A percentile compares a stretch with the other conserved stretches of the same genome.
These are phyloP conservation scores for Mus musculus DNA, from an alignment of 2,113 vertebrate genomes.

Conservation along the genomic window DNA sequence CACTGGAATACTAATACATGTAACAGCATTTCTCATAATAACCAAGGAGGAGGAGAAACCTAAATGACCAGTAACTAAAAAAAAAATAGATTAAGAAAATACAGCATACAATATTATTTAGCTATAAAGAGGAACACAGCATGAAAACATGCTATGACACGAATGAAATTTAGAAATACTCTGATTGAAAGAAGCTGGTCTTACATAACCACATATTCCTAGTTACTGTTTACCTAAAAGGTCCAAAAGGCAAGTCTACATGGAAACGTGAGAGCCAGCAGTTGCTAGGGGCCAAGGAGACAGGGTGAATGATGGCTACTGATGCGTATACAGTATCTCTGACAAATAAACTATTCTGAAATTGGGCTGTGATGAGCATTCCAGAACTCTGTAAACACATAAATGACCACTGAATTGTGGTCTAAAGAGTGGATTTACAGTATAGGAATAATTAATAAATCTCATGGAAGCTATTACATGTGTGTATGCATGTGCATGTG, in stretches of 20 bases:
- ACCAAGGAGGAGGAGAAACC: background rate
- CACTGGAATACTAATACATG: background rate
- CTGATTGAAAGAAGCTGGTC: background rate
- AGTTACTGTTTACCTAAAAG: background rate
- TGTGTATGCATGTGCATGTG: background rate
- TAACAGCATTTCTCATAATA: background rate
- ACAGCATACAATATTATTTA: background rate
- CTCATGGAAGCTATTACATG: background rate
- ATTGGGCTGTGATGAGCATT: background rate
- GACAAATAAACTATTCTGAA: background rate
- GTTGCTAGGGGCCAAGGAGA: background rate
- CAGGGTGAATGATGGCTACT: background rate
- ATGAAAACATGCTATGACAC: background rate
- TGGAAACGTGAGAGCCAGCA: too few relatives aligned
- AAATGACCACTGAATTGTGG: background rate
- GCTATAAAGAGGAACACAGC: background rate
- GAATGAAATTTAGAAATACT: background rate
- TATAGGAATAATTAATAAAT: background rate
- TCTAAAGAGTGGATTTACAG: background rate
- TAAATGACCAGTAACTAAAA: background rate
- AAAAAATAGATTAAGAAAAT: background rate
- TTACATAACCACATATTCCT: background rate
- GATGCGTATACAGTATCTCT: background rate
- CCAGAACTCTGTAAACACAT: background rate
- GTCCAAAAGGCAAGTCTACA: background rate